Conservation (phyloP, 2,888 invertebrate genomes). For the Caenorhabditis becei region DNA sequence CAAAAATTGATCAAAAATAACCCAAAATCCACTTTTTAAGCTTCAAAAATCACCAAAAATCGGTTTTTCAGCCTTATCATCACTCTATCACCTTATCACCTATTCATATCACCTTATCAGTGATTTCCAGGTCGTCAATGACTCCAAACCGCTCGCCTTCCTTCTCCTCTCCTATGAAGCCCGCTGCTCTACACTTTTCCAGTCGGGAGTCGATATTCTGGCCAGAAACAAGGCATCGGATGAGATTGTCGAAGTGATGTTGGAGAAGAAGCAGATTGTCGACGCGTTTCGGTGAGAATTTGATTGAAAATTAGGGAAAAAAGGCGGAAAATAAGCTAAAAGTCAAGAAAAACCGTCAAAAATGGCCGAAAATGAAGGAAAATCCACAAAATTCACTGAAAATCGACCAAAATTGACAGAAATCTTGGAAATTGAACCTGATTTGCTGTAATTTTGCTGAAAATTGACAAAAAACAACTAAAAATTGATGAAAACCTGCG, state of each 20-base stretch:
- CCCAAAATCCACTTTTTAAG: neutral
- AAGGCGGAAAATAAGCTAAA: neutral
- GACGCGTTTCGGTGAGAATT: constrained; percentile 54
- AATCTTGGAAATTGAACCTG: no score
- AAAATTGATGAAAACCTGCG: no score
- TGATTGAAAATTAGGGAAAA: neutral
- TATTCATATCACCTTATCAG: no score
- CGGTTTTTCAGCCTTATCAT: neutral
- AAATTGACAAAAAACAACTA: no score
- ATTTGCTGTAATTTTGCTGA: no score
- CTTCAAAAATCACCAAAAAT: neutral
- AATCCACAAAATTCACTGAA: neutral
- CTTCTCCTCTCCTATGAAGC: constrained; percentile 70
- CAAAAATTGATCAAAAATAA: neutral
- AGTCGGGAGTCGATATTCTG: constrained; percentile 69
- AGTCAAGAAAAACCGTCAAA: neutral
- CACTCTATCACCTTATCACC: no score
- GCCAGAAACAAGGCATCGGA: constrained; percentile 63
- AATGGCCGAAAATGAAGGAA: neutral
- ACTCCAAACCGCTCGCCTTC: constrained; percentile 71
- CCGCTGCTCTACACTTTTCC: constrained; percentile 69
- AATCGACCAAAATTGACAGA: no score
- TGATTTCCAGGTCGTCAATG: constrained; percentile 66
- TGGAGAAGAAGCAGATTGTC: constrained; percentile 63
- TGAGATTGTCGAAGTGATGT: constrained; percentile 69